These are phyloP conservation scores for Eudyptes chrysolophus DNA, from an alignment of 2,113 vertebrate genomes.

Conservation along the genomic window DNA sequence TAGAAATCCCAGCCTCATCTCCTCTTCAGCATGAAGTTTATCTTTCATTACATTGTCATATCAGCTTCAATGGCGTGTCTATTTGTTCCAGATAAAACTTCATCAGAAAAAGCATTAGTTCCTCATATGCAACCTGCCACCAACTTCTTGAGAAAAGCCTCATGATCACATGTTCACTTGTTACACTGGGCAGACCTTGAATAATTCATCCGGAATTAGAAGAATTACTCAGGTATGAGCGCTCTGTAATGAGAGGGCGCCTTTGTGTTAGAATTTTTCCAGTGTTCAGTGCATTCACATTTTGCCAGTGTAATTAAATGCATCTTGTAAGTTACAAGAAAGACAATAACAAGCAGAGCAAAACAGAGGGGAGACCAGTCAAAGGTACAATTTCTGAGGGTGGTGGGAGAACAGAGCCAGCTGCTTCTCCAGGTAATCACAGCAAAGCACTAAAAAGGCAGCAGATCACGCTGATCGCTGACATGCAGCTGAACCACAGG, in stretches of 20 bases:
- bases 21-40: background rate
- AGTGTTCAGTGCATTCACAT: background rate
- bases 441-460: background rate
- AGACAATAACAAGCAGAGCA: background rate
- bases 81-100: background rate
- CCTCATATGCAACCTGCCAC: background rate
- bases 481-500: background rate
- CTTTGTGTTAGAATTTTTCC: background rate
- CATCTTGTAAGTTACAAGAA: background rate
- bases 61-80: background rate
- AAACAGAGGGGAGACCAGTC: background rate
- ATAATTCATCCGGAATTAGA: background rate
- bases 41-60: background rate
- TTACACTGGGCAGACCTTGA: background rate
- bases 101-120: background rate
- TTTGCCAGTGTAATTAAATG: background rate
- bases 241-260: background rate
- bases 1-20: background rate
- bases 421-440: background rate
- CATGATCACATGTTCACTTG: background rate
- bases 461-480: background rate
- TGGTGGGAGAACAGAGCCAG: background rate
- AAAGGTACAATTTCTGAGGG: background rate
- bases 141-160: background rate
- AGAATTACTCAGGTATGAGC: background rate